These are phyloP conservation scores for Solenodon paradoxus DNA, from an alignment of 2,113 vertebrate genomes.

Conservation along the genomic window DNA sequence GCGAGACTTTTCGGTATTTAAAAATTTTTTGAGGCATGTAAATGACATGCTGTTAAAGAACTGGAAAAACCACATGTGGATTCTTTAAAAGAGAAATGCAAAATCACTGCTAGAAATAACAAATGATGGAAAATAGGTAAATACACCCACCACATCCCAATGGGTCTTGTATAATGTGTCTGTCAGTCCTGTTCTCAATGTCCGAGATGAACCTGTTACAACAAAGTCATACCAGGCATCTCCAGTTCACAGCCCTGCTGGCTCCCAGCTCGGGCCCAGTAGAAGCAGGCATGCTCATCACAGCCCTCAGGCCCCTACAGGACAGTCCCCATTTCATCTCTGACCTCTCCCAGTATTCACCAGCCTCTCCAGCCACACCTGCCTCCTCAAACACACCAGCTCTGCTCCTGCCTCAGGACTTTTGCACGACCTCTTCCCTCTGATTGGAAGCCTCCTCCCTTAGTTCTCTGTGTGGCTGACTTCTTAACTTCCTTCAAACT, in stretches of 20 bases:
- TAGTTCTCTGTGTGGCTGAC: not conserved
- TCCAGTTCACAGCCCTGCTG: not conserved
- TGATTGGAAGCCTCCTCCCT: not conserved
- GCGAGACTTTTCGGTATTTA: not conserved
- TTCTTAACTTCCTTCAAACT: not conserved
- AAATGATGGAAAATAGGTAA: not conserved
- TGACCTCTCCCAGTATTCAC: not conserved
- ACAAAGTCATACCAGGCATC: not conserved
- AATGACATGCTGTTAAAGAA: not conserved
- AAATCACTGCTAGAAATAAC: slow-evolving; percentile 33
- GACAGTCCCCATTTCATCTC: not conserved
- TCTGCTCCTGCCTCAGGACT: not conserved
- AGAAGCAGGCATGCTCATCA: not conserved
- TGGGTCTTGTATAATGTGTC: too few species aligned
- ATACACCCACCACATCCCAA: not conserved
- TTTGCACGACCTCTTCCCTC: not conserved
- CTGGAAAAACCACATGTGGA: not conserved
- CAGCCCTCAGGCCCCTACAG: not conserved
- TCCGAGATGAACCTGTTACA: not conserved
- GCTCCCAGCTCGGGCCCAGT: not conserved
- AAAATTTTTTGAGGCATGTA: not conserved
- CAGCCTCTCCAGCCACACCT: not conserved
- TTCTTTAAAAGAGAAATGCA: not conserved
- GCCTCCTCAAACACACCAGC: not conserved
- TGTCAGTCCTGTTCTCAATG: too few species aligned